Evolutionary conservation across 2,888 invertebrate genomes (phyloP), one percentile per base, ranked within the genome.

Genomic region (Tetropium fuscum): DNA sequence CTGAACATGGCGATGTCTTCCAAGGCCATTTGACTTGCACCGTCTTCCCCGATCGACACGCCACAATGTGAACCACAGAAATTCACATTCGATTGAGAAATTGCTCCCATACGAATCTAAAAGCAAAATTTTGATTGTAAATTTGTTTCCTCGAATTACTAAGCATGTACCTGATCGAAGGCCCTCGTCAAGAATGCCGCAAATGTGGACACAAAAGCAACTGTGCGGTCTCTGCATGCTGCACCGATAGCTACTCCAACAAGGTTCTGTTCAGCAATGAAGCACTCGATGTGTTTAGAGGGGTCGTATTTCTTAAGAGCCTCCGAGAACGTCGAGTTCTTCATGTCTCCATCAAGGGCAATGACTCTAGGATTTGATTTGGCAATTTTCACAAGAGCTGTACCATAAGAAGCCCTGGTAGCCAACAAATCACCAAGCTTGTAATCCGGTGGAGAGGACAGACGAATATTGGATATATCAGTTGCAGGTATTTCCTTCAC

Each of bases 11-110:
- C 94, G 58, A 99, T 81, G 82, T 99, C 99, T 84, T 99, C 99
- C n/a, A 99, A 86, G 2, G 96, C 99, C 99, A 99, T 99, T 85
- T 99, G 99, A 55, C 95, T 95, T 11, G 99, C 98, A 0, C 98
- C 98, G 83, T 98, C 98, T 84, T 98, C 98, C 22, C 98, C 99
- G 83, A 99, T 99, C 76, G 96, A 96, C 15, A 98, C 93, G 36
- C 99, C 99, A 82, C 95, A 97, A 84, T 99, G 99, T 0, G 98
- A 98, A 0, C 98, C 98, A 60, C 86, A 95, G 81, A 97, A 94
- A 84, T 98, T 99, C 13, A 95, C 92, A 82, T 99, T 98, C 16
- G 95, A 93, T 85, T 97, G 97, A 27, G 98, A 98, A 80, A 99
- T 97, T 45, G 98, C 99, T 13, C 96, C 99, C 98, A 99, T 99